phyloP scores from a whole-genome alignment of 2,888 invertebrate species.

The Nemoura dubitans region DNA sequence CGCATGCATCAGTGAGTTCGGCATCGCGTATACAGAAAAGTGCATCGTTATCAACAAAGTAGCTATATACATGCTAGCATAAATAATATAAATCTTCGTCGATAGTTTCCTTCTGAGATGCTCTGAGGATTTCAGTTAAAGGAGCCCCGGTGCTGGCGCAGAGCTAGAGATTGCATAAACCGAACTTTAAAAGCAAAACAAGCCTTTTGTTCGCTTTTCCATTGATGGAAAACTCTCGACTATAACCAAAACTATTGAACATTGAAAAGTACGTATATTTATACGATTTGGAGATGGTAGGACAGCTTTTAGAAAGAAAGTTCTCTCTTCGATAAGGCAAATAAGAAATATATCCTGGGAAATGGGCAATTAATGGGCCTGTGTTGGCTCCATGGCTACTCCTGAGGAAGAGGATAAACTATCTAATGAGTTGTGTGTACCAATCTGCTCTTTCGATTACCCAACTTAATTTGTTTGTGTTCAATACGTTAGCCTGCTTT shows the following conservation, averaged over 20 bases:
- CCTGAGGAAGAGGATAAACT: not conserved
- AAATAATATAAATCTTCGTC: not conserved
- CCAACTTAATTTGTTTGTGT: not conserved
- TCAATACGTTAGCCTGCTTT: not conserved
- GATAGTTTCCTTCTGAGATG: not conserved
- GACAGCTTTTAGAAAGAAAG: not conserved
- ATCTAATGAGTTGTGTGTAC: not conserved
- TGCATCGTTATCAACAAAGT: conserved; percentile 2
- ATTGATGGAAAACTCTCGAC: not conserved
- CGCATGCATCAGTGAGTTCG: not conserved
- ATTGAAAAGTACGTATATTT: not conserved
- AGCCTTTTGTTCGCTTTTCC: conserved; percentile 8
- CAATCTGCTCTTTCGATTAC: not conserved
- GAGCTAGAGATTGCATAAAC: not conserved
- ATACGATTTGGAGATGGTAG: not conserved
- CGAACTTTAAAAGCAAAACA: conserved; percentile 3
- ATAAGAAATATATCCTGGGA: not conserved
- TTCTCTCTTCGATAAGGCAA: not conserved
- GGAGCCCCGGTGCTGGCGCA: too few species aligned
- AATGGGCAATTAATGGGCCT: not conserved
- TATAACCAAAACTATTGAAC: conserved; percentile 5
- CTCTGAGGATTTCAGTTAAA: not conserved
- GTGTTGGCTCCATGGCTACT: not conserved
- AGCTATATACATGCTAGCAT: not conserved
- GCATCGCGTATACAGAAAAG: not conserved